Evolutionary conservation across 2,797 vertebrate species (phyloP).

Genomic region (Dromococcyx pavoninus): DNA sequence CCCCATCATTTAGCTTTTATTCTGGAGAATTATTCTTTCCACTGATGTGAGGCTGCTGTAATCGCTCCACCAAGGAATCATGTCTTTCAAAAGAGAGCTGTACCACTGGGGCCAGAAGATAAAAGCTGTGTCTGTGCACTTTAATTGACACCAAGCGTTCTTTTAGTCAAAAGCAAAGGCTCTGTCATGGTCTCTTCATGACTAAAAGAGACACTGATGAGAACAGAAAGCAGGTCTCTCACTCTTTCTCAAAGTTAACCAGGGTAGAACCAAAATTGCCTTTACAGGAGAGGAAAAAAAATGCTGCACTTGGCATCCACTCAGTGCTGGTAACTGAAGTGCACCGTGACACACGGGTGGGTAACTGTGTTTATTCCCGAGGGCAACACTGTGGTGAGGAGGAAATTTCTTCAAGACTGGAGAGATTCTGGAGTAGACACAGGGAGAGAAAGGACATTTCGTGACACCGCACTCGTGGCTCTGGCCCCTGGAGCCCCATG

Average conservation of each 20-base stretch:
- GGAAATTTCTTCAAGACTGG: background rate
- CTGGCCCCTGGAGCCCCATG: rapidly evolving
- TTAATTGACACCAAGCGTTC: background rate
- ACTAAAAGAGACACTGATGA: background rate
- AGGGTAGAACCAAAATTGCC: background rate
- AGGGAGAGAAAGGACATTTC: background rate
- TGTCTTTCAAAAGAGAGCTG: background rate
- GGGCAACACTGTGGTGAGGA: background rate
- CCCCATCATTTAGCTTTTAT: slow-evolving; percentile 18
- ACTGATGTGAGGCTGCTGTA: background rate
- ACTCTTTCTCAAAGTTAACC: background rate
- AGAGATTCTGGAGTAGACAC: background rate
- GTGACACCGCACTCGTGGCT: rapidly evolving
- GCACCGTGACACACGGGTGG: background rate
- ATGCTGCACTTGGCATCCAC: background rate
- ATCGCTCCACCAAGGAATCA: background rate
- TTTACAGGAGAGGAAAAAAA: background rate
- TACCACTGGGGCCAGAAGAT: background rate
- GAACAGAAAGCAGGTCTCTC: background rate
- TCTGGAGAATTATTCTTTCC: background rate
- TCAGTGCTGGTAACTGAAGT: background rate
- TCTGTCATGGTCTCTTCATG: background rate
- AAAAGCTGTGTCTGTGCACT: background rate
- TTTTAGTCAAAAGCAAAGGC: slow-evolving; percentile 9
- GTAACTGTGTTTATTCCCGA: background rate